Conservation (phyloP, 2,113 vertebrate species). For the Muntiacus reevesi region DNA sequence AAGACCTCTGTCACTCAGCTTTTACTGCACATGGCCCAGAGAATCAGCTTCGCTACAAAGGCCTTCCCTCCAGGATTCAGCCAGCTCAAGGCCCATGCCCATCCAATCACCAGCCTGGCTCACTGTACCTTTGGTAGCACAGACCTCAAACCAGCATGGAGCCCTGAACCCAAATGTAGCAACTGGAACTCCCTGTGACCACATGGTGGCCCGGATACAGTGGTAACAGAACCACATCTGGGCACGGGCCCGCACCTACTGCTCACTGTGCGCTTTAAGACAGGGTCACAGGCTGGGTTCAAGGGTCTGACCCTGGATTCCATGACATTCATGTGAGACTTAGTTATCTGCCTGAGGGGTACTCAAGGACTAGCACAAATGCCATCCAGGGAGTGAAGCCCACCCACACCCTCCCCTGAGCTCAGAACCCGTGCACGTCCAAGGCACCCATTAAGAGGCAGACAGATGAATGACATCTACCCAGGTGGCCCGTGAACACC, state of each 20-base stretch:
- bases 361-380: background rate
- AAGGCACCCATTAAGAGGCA: background rate
- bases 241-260: too few species aligned
- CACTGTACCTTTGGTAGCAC: background rate
- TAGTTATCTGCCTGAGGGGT: background rate
- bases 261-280: background rate
- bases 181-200: background rate
- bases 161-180: background rate
- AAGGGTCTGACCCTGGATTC: background rate
- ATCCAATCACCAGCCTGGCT: background rate
- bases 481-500: background rate
- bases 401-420: background rate
- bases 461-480: background rate
- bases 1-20: background rate
- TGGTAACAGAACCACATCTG: background rate
- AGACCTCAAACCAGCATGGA: background rate
- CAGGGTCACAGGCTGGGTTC: background rate
- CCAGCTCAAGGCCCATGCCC: background rate
- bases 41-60: background rate
- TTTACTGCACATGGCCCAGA: background rate
- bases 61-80: background rate
- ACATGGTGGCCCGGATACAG: background rate
- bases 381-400: background rate
- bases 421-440: background rate
- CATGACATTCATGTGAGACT: background rate